Base-by-base conservation (phyloP, 2,888 invertebrate species). In the Sceliomorpha sp. region DNA sequence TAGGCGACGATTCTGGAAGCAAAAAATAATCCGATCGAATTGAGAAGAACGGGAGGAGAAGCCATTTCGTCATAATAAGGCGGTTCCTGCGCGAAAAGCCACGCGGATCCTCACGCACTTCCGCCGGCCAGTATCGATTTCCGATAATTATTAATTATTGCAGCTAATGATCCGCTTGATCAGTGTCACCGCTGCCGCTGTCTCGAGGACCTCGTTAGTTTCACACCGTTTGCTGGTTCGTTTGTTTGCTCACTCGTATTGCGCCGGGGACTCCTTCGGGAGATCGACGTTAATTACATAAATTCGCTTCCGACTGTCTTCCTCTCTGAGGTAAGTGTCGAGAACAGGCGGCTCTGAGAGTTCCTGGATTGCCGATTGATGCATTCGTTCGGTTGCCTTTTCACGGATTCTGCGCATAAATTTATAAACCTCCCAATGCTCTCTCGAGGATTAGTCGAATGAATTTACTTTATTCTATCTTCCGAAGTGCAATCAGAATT, bases 151-250 rank as follows among this genome's bases (percentile, higher is more conserved):
- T 82, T 83, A 83, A 84, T 84, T 82, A 83, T 77, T 74, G 68
- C 70, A 79, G 80, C 80, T 83, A 83, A 82, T 82, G 83, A 83
- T 83, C 81, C 73, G 77, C 76, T 78, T 81, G 83, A 84, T 85
- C 82, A 81, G 79, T 75, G 73, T 66, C 68, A 40, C 48, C 40
- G 42, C 32, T 31, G 15, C 59, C 69, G 64, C 69, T 70, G 84
- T 84, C 82, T 84, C 81, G 80, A 83, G 83, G 78, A 82, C 78
- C 82, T 85, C 78, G 84, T 84, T 85, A 85, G 81, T 80, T 76
- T 76, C 73, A 72, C 74, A 64, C 70, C 71, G 76, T 72, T 70
- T 75, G 76, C 56, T 62, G 56, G 56, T 55, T 39, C 48, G 27
- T 56, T 39, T 47, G 45, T 62, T 67, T 73, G 59, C 32, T 60